Percentiles rank a stretch among this genome's conserved stretches.
phyloP scores from a whole-genome alignment of 2,113 vertebrate species.

The Sterrhoptilus dennistouni region DNA sequence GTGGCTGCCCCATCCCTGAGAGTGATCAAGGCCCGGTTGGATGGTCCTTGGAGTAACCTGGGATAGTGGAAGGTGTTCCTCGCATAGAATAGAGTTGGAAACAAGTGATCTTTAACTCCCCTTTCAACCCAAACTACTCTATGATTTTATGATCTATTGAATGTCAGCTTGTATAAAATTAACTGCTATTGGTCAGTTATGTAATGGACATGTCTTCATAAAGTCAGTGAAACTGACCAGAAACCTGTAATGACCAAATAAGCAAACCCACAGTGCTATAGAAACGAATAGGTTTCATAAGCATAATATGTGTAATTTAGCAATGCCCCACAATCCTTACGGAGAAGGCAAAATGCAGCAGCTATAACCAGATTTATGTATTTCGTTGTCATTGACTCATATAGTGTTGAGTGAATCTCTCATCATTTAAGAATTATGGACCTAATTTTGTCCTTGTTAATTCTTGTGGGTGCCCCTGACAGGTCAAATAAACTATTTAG shows the following conservation, averaged over 20 bases:
- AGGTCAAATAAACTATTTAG: neutral
- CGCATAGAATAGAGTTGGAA: neutral
- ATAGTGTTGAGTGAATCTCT: neutral
- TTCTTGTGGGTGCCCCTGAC: neutral
- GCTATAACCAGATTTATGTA: fast-evolving
- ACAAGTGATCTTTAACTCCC: neutral
- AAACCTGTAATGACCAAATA: neutral
- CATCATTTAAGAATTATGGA: neutral
- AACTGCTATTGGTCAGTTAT: neutral
- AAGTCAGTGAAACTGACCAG: neutral
- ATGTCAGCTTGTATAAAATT: neutral
- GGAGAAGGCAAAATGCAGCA: neutral
- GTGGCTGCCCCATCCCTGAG: neutral
- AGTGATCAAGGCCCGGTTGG: fast-evolving
- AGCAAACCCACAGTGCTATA: neutral
- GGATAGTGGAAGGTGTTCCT: neutral
- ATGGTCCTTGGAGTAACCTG: neutral
- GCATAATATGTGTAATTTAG: fast-evolving
- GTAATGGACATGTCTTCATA: neutral
- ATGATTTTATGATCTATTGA: neutral
- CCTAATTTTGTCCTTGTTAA: neutral
- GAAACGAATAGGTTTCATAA: fast-evolving
- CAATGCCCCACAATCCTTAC: neutral
- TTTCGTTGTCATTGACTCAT: neutral
- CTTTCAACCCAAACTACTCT: neutral